Conservation (phyloP, 2,113 vertebrate genomes). For the Oreochromis niloticus region DNA sequence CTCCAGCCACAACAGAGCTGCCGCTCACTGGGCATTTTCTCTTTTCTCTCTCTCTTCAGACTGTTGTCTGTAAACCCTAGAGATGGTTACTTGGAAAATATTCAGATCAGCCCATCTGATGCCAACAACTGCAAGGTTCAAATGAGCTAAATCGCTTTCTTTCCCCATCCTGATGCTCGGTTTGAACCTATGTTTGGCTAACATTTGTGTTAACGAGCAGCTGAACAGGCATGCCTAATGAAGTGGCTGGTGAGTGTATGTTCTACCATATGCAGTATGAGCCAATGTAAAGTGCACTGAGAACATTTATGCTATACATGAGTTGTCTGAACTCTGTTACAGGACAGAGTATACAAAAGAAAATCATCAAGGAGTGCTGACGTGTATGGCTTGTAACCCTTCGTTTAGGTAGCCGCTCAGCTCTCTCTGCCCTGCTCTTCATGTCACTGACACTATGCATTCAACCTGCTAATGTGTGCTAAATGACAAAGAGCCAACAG, state of each 20-base stretch:
- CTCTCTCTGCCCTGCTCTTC: not conserved
- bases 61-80: not conserved
- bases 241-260: not conserved
- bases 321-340: not conserved
- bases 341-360: not conserved
- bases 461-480: conserved; percentile 40
- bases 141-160: not conserved
- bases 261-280: not conserved
- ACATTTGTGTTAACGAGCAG: not conserved
- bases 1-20: not conserved
- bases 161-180: not conserved
- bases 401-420: not conserved
- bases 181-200: not conserved
- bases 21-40: not conserved
- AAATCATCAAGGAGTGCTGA: not conserved
- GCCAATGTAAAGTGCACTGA: not conserved
- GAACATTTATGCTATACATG: not conserved
- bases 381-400: not conserved
- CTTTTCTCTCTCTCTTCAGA: not conserved
- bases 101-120: not conserved
- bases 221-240: not conserved
- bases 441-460: not conserved
- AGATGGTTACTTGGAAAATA: not conserved
- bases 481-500: conserved; percentile 41
- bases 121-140: not conserved